Evolutionary conservation across 1,140 invertebrate genomes (phyloP), one percentile per base, ranked within the genome.

Genomic region (Lordiphosa mommai): DNA sequence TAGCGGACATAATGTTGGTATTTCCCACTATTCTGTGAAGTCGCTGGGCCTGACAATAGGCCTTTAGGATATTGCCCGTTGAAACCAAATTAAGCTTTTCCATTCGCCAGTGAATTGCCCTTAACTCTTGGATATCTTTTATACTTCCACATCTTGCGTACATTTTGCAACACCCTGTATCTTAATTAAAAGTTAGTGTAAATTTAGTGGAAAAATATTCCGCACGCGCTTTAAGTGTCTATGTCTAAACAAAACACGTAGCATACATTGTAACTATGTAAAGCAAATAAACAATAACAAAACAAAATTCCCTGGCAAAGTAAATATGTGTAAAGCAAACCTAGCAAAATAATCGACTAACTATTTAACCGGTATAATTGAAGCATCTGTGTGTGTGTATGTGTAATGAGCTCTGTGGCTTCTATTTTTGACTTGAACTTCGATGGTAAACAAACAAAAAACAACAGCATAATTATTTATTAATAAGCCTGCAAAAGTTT

Each of bases 291-390:
- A 43, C 60, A 41, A 23, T 32, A 41, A 48, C 13, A 48, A 29
- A 36, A 13, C 43, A 43, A 40, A 64, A 56, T 12, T 49, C 46
- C 59, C 32, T 47, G 60, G 76, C 76, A 80, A 82, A 67, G 76
- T 80, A 80, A 82, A 80, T 80, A 80, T 27, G 47, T 80, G 76
- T 80, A 80, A 80, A 80, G 76, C 76, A 80, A 80, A 65, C 40
- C 32, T 74, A 82, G 71, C 41, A 9, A 33, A 32, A 44, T 51
- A 36, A 44, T 40, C 23, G 1, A 27, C 23, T 27, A 27, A 7
- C 5, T 27, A 27, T 7, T 7, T 27, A 27, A 27, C 23, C 23
- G 23, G 4, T 27, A 27, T 4, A 27, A 27, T 27, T 7, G 6
- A 27, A 27, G 57, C 49, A 47, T 66, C 66, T 72, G 56, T 48